phyloP scores from a whole-genome alignment of 2,797 vertebrate genomes.

The Sebastes trivittatus region DNA sequence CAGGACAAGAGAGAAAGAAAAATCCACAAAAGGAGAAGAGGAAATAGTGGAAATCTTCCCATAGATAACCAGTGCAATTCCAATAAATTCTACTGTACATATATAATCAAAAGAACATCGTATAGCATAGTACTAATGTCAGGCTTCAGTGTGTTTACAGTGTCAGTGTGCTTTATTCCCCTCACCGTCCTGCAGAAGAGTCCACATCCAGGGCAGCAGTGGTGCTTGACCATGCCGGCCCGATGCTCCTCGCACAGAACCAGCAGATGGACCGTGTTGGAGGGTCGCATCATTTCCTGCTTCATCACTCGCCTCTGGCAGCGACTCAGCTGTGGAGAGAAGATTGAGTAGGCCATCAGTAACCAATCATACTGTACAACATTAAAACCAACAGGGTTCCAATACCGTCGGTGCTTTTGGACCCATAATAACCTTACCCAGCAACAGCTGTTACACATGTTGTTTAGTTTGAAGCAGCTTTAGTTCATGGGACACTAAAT shows the following conservation, averaged over 20 bases:
- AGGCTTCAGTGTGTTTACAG: neutral
- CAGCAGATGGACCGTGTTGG: constrained; percentile 91
- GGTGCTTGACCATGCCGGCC: constrained; percentile 97
- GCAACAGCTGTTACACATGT: neutral
- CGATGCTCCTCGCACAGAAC: constrained; percentile 97
- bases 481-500: neutral
- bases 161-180: neutral
- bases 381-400: neutral
- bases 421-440: neutral
- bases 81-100: neutral
- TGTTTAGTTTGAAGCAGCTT: neutral
- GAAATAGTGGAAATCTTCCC: neutral
- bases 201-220: constrained; percentile 97
- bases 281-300: constrained; percentile 97
- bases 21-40: neutral
- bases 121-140: neutral
- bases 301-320: constrained; percentile 93
- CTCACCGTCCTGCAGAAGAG: constrained; percentile 95
- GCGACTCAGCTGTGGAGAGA: constrained; percentile 84
- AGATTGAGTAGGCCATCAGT: neutral
- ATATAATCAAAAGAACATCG: neutral
- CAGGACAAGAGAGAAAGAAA: neutral
- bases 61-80: neutral
- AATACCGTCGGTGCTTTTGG: neutral
- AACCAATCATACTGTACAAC: neutral